phyloP scores from a whole-genome alignment of 2,113 vertebrate genomes.

The Hemicordylus capensis region DNA sequence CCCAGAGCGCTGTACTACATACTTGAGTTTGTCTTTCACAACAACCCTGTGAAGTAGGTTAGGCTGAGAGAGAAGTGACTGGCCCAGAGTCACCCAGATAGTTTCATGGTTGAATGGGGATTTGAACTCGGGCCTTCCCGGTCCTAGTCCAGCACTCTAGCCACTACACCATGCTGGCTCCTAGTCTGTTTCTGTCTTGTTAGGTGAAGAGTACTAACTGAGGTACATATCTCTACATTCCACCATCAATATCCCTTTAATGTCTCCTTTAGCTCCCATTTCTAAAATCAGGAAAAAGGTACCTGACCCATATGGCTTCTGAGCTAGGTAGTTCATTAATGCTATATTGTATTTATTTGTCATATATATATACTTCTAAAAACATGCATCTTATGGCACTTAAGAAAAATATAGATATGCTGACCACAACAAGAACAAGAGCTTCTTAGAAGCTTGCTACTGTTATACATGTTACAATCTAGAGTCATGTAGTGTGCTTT shows the following conservation, averaged over 20 bases:
- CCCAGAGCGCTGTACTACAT: too few relatives aligned
- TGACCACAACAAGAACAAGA: background rate
- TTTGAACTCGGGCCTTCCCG: too few relatives aligned
- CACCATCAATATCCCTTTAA: conserved; percentile 7
- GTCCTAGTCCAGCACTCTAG: too few relatives aligned
- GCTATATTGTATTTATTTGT: too few relatives aligned
- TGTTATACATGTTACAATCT: conserved; percentile 24
- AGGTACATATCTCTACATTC: conserved; percentile 9
- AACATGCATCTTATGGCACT: too few relatives aligned
- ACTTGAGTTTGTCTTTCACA: too few relatives aligned
- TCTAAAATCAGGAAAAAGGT: conserved; percentile 18
- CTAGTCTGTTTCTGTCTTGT: conserved; percentile 28
- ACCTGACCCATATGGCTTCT: conserved; percentile 7
- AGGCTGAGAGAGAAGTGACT: too few relatives aligned
- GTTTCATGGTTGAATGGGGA: too few relatives aligned
- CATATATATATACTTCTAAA: too few relatives aligned
- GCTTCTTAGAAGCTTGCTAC: background rate
- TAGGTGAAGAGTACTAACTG: background rate
- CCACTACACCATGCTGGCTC: too few relatives aligned
- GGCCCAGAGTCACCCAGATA: too few relatives aligned
- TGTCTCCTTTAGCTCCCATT: background rate
- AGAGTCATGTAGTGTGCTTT: background rate
- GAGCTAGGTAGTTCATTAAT: conserved; percentile 28
- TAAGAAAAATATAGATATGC: conserved; percentile 13
- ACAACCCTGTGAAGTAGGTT: too few relatives aligned